Base-by-base conservation (phyloP, 2,113 vertebrate genomes). In the Tachysurus fulvidraco region DNA sequence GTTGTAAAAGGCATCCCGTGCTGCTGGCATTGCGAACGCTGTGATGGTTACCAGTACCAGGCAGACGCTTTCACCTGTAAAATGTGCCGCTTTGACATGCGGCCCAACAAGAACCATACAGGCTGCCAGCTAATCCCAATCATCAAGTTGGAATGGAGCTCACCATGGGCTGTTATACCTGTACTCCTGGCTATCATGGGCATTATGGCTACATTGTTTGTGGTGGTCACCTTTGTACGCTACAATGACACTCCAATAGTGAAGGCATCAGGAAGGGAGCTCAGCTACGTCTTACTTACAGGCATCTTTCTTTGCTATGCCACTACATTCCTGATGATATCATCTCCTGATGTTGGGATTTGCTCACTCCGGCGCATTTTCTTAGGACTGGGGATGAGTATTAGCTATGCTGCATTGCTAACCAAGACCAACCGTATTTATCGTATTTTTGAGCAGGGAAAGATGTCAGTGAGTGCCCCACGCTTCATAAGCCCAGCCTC, bases 371-470 rank as follows among this genome's bases (percentile, higher is more conserved):
- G 95, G 3, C 87, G 95, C 71, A 95, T 95, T 91, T 95, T 95
- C 90, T 86, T 95, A 88, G 95, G 95, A 54, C 91, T 95, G 21
- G 95, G 95, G n/a, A 95, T 95, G 95, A 95, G 95, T 88, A 94
- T 95, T 82, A 95, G 95, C 88, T 95, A 95, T n/a, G 95, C 94
- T 3, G 94, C 95, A 64, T 87, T 95, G 89, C 94, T 95, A 30
- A 95, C 95, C 88, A 95, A 95, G 89, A 95, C 95, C 85, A 95
- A 95, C 86, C 93, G 94, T 23, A 95, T 95, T 77, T 95, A 95
- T 83, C 94, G 95, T 76, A 95, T 95, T 92, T 95, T 95, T 21
- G 95, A 95, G 89, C 95, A 95, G 87, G 94, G 95, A 25, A 90
- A 88, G 84, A 94, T 95, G 94, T 93, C 93, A 4, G 90, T 95